phyloP scores from a whole-genome alignment of 2,888 invertebrate species.

The Miltochrista miniata region DNA sequence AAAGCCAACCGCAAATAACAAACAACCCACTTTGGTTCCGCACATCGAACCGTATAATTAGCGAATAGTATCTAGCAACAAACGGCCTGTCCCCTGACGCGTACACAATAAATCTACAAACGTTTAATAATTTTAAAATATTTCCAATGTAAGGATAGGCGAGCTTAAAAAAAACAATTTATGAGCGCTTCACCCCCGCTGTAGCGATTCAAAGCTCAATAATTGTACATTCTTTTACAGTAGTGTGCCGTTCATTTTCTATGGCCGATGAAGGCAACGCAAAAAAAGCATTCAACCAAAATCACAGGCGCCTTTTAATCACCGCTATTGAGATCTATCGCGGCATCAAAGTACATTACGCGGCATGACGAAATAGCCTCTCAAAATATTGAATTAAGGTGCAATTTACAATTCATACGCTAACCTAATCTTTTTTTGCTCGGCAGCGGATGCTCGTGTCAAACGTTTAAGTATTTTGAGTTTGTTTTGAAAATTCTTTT shows the following conservation, averaged over 20 bases:
- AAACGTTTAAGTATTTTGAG: constrained; percentile 83
- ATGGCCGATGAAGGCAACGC: constrained; percentile 73
- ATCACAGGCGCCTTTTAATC: constrained; percentile 83
- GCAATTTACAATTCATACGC: constrained; percentile 59
- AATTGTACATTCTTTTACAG: constrained; percentile 84
- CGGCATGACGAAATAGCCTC: constrained; percentile 66
- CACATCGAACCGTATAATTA: constrained; percentile 68
- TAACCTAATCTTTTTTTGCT: constrained; percentile 73
- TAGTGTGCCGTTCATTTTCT: constrained; percentile 81
- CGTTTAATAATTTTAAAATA: constrained; percentile 78
- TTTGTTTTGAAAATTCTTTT: constrained; percentile 85
- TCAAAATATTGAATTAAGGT: constrained; percentile 74
- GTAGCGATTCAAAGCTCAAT: constrained; percentile 82
- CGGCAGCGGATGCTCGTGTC: constrained; percentile 82
- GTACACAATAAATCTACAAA: constrained; percentile 65
- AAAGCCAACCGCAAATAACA: constrained; percentile 15
- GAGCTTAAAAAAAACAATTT: constrained; percentile 69
- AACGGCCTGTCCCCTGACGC: constrained; percentile 55
- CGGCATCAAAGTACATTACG: constrained; percentile 74
- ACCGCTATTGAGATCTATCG: constrained; percentile 83
- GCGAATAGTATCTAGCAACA: constrained; percentile 60
- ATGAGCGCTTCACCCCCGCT: constrained; percentile 83
- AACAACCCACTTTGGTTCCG: constrained; percentile 21
- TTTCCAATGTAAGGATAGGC: constrained; percentile 61
- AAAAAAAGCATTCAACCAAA: constrained; percentile 81